Percentiles rank a stretch among this genome's conserved stretches.
These are phyloP conservation scores for Athripsodes cinereus DNA, from an alignment of 2,888 invertebrate species.

Conservation along the genomic window DNA sequence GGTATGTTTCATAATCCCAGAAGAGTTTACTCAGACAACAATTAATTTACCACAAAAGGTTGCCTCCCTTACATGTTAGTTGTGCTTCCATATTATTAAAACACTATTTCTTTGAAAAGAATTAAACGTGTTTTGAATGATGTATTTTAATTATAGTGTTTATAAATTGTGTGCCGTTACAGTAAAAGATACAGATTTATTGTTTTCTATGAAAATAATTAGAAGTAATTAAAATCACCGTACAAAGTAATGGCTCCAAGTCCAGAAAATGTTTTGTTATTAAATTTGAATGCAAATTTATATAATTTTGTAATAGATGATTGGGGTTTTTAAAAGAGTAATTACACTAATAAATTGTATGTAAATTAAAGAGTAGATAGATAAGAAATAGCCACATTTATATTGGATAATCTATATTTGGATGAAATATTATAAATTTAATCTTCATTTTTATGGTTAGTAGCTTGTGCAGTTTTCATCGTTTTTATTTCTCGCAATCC, in stretches of 20 bases:
- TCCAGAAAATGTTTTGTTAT: constrained; percentile 12
- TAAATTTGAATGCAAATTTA: constrained; percentile 14
- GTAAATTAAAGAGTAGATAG: constrained; percentile 1
- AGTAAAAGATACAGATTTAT: background rate
- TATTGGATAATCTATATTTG: background rate
- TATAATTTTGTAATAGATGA: constrained; percentile 3
- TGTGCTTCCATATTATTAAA: background rate
- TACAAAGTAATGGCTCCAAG: constrained; percentile 3
- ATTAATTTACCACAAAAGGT: constrained; percentile 3
- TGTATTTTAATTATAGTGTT: constrained; percentile 6
- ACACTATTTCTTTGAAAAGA: constrained; percentile 7
- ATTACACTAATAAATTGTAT: constrained; percentile 4
- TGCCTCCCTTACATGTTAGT: background rate
- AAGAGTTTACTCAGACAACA: background rate
- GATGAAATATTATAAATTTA: no score
- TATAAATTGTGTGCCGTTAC: constrained; percentile 1
- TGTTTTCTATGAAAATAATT: background rate
- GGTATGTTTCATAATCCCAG: background rate
- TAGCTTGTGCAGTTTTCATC: no score
- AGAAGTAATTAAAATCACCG: constrained; percentile 6
- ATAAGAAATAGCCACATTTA: background rate
- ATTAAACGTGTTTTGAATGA: constrained; percentile 6
- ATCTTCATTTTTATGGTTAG: no score
- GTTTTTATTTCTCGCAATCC: no score
- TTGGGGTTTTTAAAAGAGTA: constrained; percentile 1